These are phyloP conservation scores for Pygocentrus nattereri DNA, from an alignment of 2,797 vertebrate species.

Conservation along the genomic window DNA sequence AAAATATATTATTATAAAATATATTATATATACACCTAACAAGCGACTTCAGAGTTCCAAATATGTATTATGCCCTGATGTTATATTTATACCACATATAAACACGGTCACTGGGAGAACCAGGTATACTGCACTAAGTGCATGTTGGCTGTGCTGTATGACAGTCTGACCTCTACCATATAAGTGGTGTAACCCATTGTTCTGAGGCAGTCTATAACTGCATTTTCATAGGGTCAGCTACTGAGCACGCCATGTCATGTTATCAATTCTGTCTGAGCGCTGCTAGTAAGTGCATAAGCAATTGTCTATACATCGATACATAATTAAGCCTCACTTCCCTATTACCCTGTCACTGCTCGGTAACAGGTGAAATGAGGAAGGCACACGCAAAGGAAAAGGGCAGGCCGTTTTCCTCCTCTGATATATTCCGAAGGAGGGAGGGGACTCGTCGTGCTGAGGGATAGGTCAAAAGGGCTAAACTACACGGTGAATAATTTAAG, in stretches of 20 bases:
- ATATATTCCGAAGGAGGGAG: conserved; percentile 69
- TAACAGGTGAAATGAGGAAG: conserved; percentile 38
- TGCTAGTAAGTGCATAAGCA: conserved; percentile 40
- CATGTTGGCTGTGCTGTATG: neutral
- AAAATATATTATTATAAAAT: too few relatives aligned
- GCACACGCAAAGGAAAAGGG: conserved; percentile 55
- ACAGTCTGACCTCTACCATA: neutral
- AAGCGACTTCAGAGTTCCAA: too few relatives aligned
- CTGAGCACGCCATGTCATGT: conserved; percentile 2
- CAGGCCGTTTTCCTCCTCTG: conserved; percentile 61
- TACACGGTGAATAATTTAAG: conserved; percentile 80
- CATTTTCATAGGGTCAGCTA: conserved; percentile 4
- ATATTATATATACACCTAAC: too few relatives aligned
- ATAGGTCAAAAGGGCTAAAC: conserved; percentile 78
- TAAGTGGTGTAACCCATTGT: neutral
- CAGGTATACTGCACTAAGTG: neutral
- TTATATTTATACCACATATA: neutral
- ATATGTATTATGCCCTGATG: too few relatives aligned
- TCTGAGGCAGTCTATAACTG: neutral
- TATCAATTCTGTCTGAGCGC: conserved; percentile 22
- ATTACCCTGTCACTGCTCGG: conserved; percentile 15
- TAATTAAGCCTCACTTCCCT: conserved; percentile 44
- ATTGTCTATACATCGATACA: conserved; percentile 49
- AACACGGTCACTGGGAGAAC: neutral
- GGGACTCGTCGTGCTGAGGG: conserved; percentile 69